These are phyloP conservation scores for Caprella mutica DNA, from an alignment of 2,888 invertebrate species.

Conservation along the genomic window DNA sequence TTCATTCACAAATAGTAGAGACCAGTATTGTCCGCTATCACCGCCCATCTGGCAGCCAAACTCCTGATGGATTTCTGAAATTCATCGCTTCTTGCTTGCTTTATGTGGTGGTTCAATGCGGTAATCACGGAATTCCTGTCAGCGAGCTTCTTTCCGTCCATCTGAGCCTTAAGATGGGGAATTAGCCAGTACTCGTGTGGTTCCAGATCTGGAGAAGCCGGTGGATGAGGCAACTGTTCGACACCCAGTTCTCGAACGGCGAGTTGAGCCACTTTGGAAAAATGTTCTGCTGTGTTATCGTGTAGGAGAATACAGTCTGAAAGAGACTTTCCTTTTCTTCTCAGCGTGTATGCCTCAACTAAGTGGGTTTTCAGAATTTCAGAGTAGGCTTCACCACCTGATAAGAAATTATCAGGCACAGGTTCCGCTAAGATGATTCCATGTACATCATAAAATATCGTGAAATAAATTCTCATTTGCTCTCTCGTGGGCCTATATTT, in stretches of 20 bases:
- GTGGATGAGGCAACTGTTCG: conserved; percentile 26
- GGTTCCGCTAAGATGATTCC: conserved; percentile 25
- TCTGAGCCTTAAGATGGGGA: conserved; percentile 18
- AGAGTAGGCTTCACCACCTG: conserved; percentile 21
- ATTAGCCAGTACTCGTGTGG: conserved; percentile 28
- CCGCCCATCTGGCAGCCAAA: conserved; percentile 22
- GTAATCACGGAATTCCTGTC: conserved; percentile 20
- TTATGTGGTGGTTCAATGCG: conserved; percentile 22
- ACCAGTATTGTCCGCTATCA: conserved; percentile 23
- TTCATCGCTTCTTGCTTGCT: conserved; percentile 17
- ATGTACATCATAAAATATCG: conserved; percentile 21
- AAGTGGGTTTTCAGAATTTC: conserved; percentile 21
- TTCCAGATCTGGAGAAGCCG: conserved; percentile 29
- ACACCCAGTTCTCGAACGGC: conserved; percentile 19
- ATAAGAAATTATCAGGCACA: conserved; percentile 17
- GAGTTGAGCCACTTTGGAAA: conserved; percentile 9
- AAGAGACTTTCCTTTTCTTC: conserved; percentile 13
- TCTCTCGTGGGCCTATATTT: conserved; percentile 11
- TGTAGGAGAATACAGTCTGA: conserved; percentile 20
- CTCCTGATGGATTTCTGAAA: conserved; percentile 14
- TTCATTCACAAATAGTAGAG: conserved; percentile 24
- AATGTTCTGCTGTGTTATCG: conserved; percentile 27
- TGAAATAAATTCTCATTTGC: not conserved
- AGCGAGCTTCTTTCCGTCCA: conserved; percentile 22
- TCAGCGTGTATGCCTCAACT: conserved; percentile 17